These are phyloP conservation scores for Aphaenogaster ashmeadi DNA, from an alignment of 1,140 invertebrate genomes.

Conservation along the genomic window DNA sequence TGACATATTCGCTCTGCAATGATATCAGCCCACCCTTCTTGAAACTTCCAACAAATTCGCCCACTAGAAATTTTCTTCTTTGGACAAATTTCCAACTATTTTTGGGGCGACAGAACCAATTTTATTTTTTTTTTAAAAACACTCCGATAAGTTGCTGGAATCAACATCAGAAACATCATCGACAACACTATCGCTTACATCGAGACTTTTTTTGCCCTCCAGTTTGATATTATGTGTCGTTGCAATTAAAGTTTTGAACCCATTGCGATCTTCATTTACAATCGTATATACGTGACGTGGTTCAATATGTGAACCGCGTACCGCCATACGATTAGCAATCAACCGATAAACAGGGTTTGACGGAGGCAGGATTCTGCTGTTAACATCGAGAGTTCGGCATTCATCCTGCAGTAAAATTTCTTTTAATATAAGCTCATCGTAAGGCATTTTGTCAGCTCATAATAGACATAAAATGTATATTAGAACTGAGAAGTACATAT, in stretches of 20 bases:
- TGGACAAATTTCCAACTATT: background rate
- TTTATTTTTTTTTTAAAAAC: background rate
- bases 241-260: background rate
- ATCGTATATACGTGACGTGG: slow-evolving; percentile 9
- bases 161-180: background rate
- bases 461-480: background rate
- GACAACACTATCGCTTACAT: background rate
- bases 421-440: slow-evolving; percentile 4
- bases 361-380: background rate
- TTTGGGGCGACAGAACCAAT: background rate
- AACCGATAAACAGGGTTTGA: background rate
- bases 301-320: background rate
- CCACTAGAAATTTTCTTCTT: slow-evolving; percentile 5
- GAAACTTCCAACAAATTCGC: slow-evolving; percentile 21
- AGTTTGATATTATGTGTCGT: background rate
- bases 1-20: slow-evolving; percentile 22
- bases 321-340: slow-evolving; percentile 2
- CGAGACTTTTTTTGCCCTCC: background rate
- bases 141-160: background rate
- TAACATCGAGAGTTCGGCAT: background rate
- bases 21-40: slow-evolving; percentile 6
- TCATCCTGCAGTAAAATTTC: slow-evolving; percentile 19
- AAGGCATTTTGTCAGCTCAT: slow-evolving; percentile 7
- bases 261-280: slow-evolving; percentile 18
- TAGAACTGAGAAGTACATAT: no score